Percentiles rank a stretch among this genome's conserved stretches.
phyloP scores from a whole-genome alignment of 2,797 vertebrate genomes.

The Sebastes goodei region DNA sequence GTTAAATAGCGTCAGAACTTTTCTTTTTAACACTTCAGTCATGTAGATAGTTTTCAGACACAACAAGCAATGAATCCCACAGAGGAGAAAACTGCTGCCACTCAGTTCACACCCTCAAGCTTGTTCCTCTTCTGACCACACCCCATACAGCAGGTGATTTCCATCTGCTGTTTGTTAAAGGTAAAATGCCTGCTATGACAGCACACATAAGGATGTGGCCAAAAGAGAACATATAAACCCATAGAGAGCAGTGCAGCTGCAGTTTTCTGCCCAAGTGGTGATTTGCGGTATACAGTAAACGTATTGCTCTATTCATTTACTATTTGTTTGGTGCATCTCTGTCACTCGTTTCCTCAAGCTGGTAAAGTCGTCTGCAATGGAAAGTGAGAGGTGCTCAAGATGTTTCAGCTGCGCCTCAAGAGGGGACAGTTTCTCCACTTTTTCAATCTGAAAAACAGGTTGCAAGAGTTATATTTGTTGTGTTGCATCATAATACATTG shows the following conservation, averaged over 20 bases:
- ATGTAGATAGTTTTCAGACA: background rate
- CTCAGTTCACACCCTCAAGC: background rate
- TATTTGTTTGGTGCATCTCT: slow-evolving; percentile 83
- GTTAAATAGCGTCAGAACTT: background rate
- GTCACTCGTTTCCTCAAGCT: slow-evolving; percentile 88
- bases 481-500: background rate
- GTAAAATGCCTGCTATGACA: background rate
- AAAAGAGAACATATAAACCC: background rate
- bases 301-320: background rate
- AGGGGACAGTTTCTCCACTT: slow-evolving; percentile 86
- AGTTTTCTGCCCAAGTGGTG: background rate
- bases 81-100: background rate
- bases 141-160: background rate
- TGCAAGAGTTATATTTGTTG: background rate
- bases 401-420: background rate
- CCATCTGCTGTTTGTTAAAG: background rate
- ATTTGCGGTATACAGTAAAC: slow-evolving; percentile 54
- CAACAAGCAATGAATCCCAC: background rate
- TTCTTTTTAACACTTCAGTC: background rate
- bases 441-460: slow-evolving; percentile 81
- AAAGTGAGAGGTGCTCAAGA: slow-evolving; percentile 85
- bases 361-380: slow-evolving; percentile 85
- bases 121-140: background rate
- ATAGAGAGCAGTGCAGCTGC: background rate
- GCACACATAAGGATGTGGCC: background rate